Evolutionary conservation across 2,888 invertebrate genomes (phyloP).

Genomic region (Epinotia brunnichana): DNA sequence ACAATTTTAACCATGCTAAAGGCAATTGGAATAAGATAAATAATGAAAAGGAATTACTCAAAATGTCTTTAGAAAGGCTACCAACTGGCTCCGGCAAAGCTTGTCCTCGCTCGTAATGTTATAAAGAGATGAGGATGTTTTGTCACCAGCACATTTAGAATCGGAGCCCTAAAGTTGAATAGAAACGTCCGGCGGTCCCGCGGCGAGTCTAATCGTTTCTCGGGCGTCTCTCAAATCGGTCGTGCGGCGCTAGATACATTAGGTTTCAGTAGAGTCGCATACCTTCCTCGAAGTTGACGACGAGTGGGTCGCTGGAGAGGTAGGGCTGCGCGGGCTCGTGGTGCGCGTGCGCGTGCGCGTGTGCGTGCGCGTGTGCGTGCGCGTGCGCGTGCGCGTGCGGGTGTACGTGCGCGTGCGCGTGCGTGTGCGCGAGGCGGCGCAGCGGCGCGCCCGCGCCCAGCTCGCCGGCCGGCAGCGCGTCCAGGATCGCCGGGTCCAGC

Average conservation of each 20-base stretch:
- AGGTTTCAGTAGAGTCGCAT: conserved; percentile 88
- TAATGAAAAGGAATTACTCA: too few relatives aligned
- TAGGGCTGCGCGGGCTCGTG: conserved; percentile 67
- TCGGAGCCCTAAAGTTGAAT: not conserved
- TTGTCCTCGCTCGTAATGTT: too few relatives aligned
- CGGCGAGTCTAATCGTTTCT: not conserved
- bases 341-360: conserved; percentile 55
- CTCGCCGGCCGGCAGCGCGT: conserved; percentile 71
- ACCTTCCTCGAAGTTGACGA: conserved; percentile 92
- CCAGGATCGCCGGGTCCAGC: conserved; percentile 75
- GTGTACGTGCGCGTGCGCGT: conserved; percentile 59
- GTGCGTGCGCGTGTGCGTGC: conserved; percentile 56
- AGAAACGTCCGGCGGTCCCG: not conserved
- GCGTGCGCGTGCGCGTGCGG: conserved; percentile 57
- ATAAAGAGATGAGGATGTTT: not conserved
- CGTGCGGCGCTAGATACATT: conserved; percentile 68
- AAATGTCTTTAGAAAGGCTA: too few relatives aligned
- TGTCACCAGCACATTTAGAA: not conserved
- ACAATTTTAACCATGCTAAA: too few relatives aligned
- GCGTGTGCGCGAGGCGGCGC: conserved; percentile 62
- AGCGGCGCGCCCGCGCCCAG: conserved; percentile 62
- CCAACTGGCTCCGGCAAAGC: too few relatives aligned
- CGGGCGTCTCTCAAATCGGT: conserved; percentile 57
- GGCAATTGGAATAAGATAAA: too few relatives aligned
- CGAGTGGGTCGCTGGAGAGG: conserved; percentile 86